phyloP scores from a whole-genome alignment of 2,888 invertebrate genomes.

The Polydrusus cervinus region DNA sequence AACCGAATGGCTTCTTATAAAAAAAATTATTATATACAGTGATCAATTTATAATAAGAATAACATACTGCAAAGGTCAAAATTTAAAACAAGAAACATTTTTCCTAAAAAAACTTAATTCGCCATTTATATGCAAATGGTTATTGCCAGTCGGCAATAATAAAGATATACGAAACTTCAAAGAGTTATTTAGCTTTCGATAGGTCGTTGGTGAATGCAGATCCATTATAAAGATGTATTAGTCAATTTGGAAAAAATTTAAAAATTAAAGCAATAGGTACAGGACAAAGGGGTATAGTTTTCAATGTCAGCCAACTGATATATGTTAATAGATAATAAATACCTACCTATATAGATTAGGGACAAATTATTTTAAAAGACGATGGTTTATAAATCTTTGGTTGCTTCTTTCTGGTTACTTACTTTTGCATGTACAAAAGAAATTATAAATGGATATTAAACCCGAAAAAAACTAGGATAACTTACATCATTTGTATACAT shows the following conservation, averaged over 20 bases:
- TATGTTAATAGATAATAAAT: too few relatives aligned
- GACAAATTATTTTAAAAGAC: too few relatives aligned
- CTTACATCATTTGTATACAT: too few relatives aligned
- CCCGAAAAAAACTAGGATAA: too few relatives aligned
- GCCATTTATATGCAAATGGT: slow-evolving; percentile 26
- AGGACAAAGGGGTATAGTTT: neutral
- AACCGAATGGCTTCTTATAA: too few relatives aligned
- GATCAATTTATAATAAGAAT: neutral
- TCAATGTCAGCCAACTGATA: neutral
- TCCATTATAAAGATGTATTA: slow-evolving; percentile 17
- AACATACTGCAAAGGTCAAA: neutral
- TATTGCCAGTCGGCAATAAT: slow-evolving; percentile 15
- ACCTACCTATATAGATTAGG: too few relatives aligned
- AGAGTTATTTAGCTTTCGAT: slow-evolving; percentile 19
- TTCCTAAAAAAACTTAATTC: neutral
- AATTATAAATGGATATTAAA: too few relatives aligned
- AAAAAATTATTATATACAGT: too few relatives aligned
- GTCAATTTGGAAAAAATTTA: slow-evolving; percentile 1
- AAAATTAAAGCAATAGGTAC: neutral
- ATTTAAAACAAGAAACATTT: slow-evolving; percentile 5
- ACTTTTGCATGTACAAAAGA: too few relatives aligned
- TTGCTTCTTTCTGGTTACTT: too few relatives aligned
- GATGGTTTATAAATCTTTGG: too few relatives aligned
- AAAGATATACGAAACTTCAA: slow-evolving; percentile 1
- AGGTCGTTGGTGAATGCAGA: slow-evolving; percentile 14